These are phyloP conservation scores for Scaptomyza montana DNA, from an alignment of 1,140 invertebrate species.

Conservation along the genomic window DNA sequence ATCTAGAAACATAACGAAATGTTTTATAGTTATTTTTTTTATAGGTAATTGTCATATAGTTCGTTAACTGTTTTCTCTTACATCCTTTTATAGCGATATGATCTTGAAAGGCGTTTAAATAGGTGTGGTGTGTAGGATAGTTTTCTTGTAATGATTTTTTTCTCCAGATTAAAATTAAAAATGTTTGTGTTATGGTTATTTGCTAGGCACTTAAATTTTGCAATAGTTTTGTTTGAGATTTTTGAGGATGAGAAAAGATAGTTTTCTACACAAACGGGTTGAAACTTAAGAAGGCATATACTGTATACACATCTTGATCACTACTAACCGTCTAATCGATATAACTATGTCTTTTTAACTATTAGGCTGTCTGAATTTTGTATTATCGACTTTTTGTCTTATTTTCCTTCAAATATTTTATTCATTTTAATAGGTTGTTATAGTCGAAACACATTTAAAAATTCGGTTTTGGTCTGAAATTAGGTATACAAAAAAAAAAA, in stretches of 20 bases:
- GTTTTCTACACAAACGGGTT: too few relatives aligned
- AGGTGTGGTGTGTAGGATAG: slow-evolving; percentile 5
- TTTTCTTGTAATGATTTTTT: background rate
- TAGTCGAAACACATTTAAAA: too few relatives aligned
- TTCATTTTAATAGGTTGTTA: too few relatives aligned
- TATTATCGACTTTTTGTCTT: too few relatives aligned
- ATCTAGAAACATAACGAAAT: slow-evolving; percentile 40
- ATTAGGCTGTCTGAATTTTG: too few relatives aligned
- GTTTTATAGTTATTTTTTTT: background rate
- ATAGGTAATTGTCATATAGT: slow-evolving; percentile 5
- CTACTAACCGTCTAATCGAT: too few relatives aligned
- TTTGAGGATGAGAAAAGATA: background rate
- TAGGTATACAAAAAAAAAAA: too few relatives aligned
- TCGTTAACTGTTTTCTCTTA: background rate
- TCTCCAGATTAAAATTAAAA: slow-evolving; percentile 1
- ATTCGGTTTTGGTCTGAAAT: too few relatives aligned
- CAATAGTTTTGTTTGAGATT: slow-evolving; percentile 19
- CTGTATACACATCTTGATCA: too few relatives aligned
- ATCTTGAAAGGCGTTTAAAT: slow-evolving; percentile 11
- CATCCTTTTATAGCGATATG: slow-evolving; percentile 27
- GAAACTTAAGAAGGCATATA: too few relatives aligned
- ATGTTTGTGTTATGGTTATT: background rate
- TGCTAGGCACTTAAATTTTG: slow-evolving; percentile 54
- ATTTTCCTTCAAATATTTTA: too few relatives aligned
- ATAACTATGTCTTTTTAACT: too few relatives aligned